Percentiles rank a stretch among this genome's conserved stretches.
Evolutionary conservation across 2,113 vertebrate genomes (phyloP).

Genomic region (Gallinago jamesoni): DNA sequence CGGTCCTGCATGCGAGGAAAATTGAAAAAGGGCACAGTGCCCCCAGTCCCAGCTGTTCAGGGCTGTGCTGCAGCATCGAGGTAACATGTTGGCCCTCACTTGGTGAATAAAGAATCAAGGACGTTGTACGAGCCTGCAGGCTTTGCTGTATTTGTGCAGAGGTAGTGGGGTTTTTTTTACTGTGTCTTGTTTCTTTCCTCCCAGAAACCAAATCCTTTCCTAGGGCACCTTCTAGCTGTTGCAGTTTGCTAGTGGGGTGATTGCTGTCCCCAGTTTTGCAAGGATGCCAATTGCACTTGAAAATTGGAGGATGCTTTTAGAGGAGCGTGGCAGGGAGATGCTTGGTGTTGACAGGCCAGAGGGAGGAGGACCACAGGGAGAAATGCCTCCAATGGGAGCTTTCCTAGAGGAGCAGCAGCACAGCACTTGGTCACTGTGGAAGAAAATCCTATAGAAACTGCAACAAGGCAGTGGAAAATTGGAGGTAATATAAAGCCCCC

Average conservation of each 20-base stretch:
- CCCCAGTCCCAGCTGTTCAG: background rate
- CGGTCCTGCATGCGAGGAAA: background rate
- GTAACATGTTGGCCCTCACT: background rate
- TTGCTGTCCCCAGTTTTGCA: background rate
- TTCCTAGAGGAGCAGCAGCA: background rate
- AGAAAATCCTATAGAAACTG: background rate
- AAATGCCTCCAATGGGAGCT: background rate
- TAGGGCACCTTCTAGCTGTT: background rate
- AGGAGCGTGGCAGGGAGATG: background rate
- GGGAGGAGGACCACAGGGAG: background rate
- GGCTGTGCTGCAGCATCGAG: background rate
- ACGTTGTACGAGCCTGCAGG: accelerated
- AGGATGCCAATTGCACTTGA: background rate
- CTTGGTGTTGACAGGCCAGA: background rate
- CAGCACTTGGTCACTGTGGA: background rate
- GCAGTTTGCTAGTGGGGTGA: background rate
- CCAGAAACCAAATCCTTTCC: background rate
- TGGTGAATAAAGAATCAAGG: background rate
- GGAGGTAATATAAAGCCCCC: background rate
- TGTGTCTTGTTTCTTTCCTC: background rate
- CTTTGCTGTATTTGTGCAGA: background rate
- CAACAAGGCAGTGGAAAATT: background rate
- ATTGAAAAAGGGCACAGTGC: background rate
- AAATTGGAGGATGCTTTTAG: background rate
- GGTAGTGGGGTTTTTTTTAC: background rate